Evolutionary conservation across 2,888 invertebrate genomes (phyloP), one percentile per base, ranked within the genome.

Genomic region (Corbicula japonica): DNA sequence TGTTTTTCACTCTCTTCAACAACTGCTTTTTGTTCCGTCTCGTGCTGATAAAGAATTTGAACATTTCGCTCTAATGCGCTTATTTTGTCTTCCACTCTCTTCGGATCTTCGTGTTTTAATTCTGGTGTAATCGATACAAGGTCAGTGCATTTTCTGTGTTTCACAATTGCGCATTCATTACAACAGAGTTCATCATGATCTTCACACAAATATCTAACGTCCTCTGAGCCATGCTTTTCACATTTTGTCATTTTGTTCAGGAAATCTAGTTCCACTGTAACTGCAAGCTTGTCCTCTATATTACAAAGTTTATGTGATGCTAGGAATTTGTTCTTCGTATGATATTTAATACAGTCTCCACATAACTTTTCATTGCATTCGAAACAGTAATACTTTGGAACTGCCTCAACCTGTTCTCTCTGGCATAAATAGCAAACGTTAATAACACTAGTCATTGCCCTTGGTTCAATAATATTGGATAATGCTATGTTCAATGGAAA

Each of bases 121-220:
- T n/a, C n/a, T n/a, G n/a, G n/a, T n/a, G n/a, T n/a, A n/a, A n/a
- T n/a, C n/a, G n/a, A n/a, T n/a, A n/a, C n/a, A n/a, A n/a, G n/a
- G n/a, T n/a, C n/a, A n/a, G n/a, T n/a, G 50, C 50, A 50, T 50
- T 50, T 21, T 50, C 50, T 50, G n/a, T 50, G 50, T 6, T 23
- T 23, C 4, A 50, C 21, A 4, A 50, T 50, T 26, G 50, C 50
- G 28, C 50, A 50, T 23, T 50, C 50, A 26, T 50, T 50, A 28
- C 50, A 50, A 50, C 50, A 50, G 10, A 50, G 26, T 3, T 50
- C 26, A 26, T 50, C 23, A 26, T 50, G 50, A n/a, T 50, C 50
- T 15, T 50, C 28, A 15, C 50, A 50, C 10, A 50, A 3, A 15
- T 50, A 23, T 50, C 28, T 50, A 2, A 50, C 50, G 23, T 50